These are phyloP conservation scores for Neofelis nebulosa DNA, from an alignment of 2,113 vertebrate species.

Conservation along the genomic window DNA sequence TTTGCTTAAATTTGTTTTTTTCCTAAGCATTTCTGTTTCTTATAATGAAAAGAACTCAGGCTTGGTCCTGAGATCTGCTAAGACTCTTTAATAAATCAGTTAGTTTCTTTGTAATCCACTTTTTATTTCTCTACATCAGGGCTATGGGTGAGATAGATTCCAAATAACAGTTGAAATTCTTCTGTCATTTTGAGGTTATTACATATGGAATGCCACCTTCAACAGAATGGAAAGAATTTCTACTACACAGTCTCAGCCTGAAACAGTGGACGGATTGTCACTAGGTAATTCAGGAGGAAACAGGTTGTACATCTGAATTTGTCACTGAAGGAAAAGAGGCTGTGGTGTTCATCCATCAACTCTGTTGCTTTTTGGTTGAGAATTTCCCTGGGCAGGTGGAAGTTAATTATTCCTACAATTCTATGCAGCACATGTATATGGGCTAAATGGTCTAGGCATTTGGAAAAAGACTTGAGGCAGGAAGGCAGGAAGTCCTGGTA, in stretches of 20 bases:
- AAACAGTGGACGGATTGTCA: neutral
- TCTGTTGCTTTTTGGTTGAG: neutral
- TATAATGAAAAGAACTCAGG: neutral
- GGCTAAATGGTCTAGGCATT: neutral
- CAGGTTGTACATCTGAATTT: neutral
- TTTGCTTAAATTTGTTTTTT: neutral
- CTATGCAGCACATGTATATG: neutral
- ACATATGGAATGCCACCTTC: neutral
- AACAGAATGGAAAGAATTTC: neutral
- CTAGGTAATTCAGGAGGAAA: neutral
- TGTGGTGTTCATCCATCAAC: neutral
- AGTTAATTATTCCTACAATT: neutral
- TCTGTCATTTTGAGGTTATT: neutral
- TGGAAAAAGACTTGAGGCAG: neutral
- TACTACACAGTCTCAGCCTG: neutral
- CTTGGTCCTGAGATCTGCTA: neutral
- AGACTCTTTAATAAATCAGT: neutral
- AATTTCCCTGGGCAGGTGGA: neutral
- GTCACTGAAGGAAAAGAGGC: neutral
- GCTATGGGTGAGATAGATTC: neutral
- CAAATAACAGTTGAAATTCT: neutral
- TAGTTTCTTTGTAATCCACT: neutral
- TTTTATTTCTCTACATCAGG: neutral
- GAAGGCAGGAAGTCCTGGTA: neutral
- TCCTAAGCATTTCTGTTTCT: neutral